These are phyloP conservation scores for Trichopria drosophilae DNA, from an alignment of 2,888 invertebrate species.

Conservation along the genomic window DNA sequence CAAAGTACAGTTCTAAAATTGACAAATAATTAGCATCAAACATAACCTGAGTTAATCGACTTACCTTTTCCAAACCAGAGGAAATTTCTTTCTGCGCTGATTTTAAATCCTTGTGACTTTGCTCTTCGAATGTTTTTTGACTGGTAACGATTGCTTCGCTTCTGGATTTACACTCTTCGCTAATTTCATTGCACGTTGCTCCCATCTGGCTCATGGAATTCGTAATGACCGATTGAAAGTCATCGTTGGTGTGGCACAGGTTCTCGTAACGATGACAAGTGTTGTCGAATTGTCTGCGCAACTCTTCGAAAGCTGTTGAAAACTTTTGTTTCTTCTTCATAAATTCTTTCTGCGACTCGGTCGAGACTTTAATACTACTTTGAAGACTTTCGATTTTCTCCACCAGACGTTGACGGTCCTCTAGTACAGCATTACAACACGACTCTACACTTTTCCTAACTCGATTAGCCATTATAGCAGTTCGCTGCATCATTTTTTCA, in stretches of 20 bases:
- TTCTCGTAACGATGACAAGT: constrained; percentile 28
- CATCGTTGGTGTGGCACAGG: constrained; percentile 28
- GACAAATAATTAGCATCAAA: constrained; percentile 8
- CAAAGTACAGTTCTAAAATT: constrained; percentile 41
- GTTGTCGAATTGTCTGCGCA: constrained; percentile 36
- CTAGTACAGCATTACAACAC: constrained; percentile 37
- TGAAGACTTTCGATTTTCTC: constrained; percentile 38
- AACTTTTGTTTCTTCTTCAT: constrained; percentile 35
- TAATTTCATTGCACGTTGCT: constrained; percentile 34
- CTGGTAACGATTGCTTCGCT: constrained; percentile 31
- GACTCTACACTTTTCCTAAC: too few relatives aligned
- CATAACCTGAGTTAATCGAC: not conserved
- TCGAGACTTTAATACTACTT: constrained; percentile 33
- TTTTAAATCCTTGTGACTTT: constrained; percentile 37
- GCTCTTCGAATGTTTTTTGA: constrained; percentile 37
- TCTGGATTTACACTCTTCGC: constrained; percentile 29
- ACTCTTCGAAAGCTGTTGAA: constrained; percentile 35
- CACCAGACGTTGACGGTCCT: constrained; percentile 40
- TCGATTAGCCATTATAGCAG: too few relatives aligned
- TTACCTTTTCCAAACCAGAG: constrained; percentile 43
- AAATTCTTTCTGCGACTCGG: constrained; percentile 38
- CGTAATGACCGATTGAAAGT: constrained; percentile 32
- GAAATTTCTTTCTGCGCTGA: constrained; percentile 38
- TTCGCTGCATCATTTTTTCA: too few relatives aligned
- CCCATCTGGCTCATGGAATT: constrained; percentile 34